Conservation (phyloP, 2,797 vertebrate genomes). For the Lacerta viridis region DNA sequence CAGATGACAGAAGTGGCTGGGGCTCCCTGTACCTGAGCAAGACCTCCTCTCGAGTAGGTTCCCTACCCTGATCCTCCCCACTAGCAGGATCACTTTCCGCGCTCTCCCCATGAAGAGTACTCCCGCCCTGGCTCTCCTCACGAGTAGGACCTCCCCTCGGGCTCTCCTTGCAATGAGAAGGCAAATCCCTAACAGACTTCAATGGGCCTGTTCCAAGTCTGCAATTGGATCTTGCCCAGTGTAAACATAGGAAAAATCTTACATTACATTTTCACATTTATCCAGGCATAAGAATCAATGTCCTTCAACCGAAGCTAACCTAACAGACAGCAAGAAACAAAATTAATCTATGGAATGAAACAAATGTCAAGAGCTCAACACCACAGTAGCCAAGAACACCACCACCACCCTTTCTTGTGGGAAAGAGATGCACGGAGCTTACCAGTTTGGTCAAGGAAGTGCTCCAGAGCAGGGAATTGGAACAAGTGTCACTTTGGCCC, state of each 20-base stretch:
- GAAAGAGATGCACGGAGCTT: not conserved
- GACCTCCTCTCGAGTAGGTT: too few species aligned
- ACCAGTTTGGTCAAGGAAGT: not conserved
- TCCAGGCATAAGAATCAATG: not conserved
- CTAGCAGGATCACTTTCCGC: too few species aligned
- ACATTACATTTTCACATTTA: not conserved
- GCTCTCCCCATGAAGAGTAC: too few species aligned
- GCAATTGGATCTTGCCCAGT: not conserved
- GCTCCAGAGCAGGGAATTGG: not conserved
- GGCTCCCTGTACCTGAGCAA: too few species aligned
- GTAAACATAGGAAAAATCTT: not conserved
- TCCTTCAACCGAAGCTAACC: not conserved
- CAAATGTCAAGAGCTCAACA: not conserved
- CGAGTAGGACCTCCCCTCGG: too few species aligned
- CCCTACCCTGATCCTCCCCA: too few species aligned
- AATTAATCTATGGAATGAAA: not conserved
- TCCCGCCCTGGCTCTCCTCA: too few species aligned
- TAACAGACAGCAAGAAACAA: not conserved
- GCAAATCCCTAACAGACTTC: too few species aligned
- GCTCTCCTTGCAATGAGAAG: too few species aligned
- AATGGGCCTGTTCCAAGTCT: too few species aligned
- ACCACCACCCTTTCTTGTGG: not conserved
- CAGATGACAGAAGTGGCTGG: too few species aligned
- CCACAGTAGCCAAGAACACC: not conserved
- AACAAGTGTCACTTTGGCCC: not conserved